Conservation (phyloP, 2,888 invertebrate species). For the Dastarcus helophoroides region DNA sequence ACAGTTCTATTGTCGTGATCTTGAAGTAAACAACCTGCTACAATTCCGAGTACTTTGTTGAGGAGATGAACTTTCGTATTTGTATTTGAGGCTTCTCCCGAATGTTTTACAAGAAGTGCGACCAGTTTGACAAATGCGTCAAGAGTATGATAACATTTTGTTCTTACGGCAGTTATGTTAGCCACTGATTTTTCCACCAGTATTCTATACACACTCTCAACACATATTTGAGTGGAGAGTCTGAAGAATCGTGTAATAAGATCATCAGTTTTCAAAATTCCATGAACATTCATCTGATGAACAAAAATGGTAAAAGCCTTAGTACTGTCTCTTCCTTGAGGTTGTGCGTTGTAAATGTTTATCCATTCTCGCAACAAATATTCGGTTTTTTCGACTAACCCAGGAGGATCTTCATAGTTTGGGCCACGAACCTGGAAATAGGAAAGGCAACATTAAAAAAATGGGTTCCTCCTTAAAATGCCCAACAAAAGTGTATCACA, state of each 20-base stretch:
- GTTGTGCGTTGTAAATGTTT: conserved; percentile 71
- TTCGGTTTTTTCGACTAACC: conserved; percentile 90
- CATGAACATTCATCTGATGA: conserved; percentile 91
- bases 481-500: no score
- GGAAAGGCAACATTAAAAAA: no score
- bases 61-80: conserved; percentile 94
- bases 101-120: conserved; percentile 87
- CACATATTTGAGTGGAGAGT: conserved; percentile 91
- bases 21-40: conserved; percentile 88
- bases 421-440: conserved; percentile 63
- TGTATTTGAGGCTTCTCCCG: conserved; percentile 81
- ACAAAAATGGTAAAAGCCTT: conserved; percentile 92
- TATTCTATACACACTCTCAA: conserved; percentile 84
- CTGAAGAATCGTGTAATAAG: conserved; percentile 95
- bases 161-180: conserved; percentile 51
- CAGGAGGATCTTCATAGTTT: conserved; percentile 88
- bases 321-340: conserved; percentile 69
- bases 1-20: conserved; percentile 87
- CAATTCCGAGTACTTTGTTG: conserved; percentile 80
- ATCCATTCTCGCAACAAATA: conserved; percentile 93
- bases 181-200: conserved; percentile 60
- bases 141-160: conserved; percentile 89
- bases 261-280: conserved; percentile 95
- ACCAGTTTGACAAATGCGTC: conserved; percentile 93
- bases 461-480: no score